Conservation (phyloP, 2,797 vertebrate species). For the Falco peregrinus region DNA sequence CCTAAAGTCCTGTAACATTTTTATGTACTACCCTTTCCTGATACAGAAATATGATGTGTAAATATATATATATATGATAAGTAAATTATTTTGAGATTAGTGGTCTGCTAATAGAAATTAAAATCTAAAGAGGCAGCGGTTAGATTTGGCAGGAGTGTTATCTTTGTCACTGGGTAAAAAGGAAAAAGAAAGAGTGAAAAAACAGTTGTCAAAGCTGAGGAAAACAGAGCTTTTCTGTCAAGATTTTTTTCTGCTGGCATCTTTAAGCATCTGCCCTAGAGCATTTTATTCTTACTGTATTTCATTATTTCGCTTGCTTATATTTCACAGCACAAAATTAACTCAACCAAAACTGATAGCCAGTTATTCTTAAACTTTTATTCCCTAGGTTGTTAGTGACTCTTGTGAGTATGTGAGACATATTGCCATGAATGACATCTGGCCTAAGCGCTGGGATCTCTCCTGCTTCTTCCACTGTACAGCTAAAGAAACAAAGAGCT, state of each 20-base stretch:
- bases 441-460: neutral
- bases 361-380: neutral
- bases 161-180: neutral
- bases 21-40: neutral
- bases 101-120: neutral
- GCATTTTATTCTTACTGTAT: neutral
- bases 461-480: neutral
- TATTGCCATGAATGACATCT: neutral
- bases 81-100: neutral
- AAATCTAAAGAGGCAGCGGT: neutral
- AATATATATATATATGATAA: neutral
- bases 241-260: neutral
- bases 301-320: neutral
- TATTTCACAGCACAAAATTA: neutral
- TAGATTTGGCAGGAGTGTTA: neutral
- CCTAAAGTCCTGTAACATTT: neutral
- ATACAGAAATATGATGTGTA: neutral
- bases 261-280: neutral
- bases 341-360: neutral
- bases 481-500: neutral
- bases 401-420: neutral
- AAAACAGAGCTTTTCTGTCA: conserved; percentile 7
- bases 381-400: neutral
- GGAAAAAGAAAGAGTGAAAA: neutral
- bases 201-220: neutral